Percentiles rank a stretch among this genome's conserved stretches.
Conservation (phyloP, 2,888 invertebrate species). For the Latrodectus elegans region DNA sequence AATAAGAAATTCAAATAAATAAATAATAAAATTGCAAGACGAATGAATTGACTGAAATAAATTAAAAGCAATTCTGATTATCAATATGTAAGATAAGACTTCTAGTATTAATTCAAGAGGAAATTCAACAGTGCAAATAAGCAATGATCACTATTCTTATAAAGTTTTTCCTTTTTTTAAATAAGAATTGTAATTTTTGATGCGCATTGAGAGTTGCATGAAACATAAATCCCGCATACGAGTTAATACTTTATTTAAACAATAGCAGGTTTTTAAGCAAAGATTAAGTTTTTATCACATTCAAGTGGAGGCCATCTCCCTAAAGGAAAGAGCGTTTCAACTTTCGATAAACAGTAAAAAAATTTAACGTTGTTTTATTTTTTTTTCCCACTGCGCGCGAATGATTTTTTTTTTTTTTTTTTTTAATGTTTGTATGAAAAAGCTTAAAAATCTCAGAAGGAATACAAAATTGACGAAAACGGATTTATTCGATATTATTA, state of each 20-base stretch:
- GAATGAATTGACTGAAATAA: too few species aligned
- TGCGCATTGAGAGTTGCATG: slow-evolving; percentile 15
- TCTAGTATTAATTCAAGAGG: too few species aligned
- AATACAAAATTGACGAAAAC: slow-evolving; percentile 55
- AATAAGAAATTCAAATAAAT: too few species aligned
- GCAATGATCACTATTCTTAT: too few species aligned
- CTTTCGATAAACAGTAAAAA: slow-evolving; percentile 34
- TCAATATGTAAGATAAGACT: too few species aligned
- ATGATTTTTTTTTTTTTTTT: too few species aligned
- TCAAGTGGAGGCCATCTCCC: slow-evolving; percentile 38
- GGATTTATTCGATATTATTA: slow-evolving; percentile 51
- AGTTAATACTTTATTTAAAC: slow-evolving; percentile 43
- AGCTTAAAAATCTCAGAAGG: slow-evolving; percentile 62
- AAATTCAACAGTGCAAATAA: too few species aligned
- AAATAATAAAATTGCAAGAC: too few species aligned
- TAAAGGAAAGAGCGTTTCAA: slow-evolving; percentile 24
- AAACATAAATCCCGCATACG: slow-evolving; percentile 39
- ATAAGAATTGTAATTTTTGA: slow-evolving; percentile 23
- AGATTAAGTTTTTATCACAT: slow-evolving; percentile 47
- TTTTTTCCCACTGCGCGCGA: slow-evolving; percentile 16
- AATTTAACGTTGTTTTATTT: slow-evolving; percentile 15
- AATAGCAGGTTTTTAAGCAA: slow-evolving; percentile 44
- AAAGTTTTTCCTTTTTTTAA: background rate
- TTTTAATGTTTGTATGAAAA: slow-evolving; percentile 52
- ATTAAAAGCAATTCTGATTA: too few species aligned